These are phyloP conservation scores for Heliothis virescens DNA, from an alignment of 1,140 invertebrate species.

Conservation along the genomic window DNA sequence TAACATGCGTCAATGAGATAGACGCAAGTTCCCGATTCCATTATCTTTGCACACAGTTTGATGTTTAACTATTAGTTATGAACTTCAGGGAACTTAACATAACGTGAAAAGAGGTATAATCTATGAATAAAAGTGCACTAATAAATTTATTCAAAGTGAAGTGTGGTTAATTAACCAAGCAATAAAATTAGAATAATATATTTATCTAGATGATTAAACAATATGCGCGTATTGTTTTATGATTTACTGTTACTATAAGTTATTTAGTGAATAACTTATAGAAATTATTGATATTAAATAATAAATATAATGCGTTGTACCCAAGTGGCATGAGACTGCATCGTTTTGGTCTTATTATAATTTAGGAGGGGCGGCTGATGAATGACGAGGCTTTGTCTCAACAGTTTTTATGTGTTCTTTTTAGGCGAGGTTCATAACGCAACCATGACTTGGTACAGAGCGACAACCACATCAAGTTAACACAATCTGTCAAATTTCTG, in stretches of 20 bases:
- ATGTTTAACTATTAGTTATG: too few species aligned
- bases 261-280: not conserved
- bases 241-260: not conserved
- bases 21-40: too few species aligned
- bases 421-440: constrained; percentile 60
- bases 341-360: constrained; percentile 67
- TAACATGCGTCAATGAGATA: too few species aligned
- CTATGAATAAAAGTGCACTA: not conserved
- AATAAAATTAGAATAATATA: not conserved
- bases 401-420: constrained; percentile 68
- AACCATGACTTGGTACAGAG: constrained; percentile 48
- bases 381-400: constrained; percentile 76
- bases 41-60: too few species aligned
- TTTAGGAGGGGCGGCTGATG: constrained; percentile 44
- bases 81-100: too few species aligned
- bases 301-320: constrained; percentile 12
- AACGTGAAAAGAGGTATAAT: too few species aligned
- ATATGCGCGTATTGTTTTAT: too few species aligned
- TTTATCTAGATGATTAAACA: not conserved
- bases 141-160: not conserved
- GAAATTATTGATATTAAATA: not conserved
- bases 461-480: too few species aligned
- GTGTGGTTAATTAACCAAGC: not conserved
- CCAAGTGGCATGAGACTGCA: constrained; percentile 53
- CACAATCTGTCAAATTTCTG: too few species aligned